Conservation (phyloP, 2,888 invertebrate genomes). For the Melikaiella ostensackeni region DNA sequence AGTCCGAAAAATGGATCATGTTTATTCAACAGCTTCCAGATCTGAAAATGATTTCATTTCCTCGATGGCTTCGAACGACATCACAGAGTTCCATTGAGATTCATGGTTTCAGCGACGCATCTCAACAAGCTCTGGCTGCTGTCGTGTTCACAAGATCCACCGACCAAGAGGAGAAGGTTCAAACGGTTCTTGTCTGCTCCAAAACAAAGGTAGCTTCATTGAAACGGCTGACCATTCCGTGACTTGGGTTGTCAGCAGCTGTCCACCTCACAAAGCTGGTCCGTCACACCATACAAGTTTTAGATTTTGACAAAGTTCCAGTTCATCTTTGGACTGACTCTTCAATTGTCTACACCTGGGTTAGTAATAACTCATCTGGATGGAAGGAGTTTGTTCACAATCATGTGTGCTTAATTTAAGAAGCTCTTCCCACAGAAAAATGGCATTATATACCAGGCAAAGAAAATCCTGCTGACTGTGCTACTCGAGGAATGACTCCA, state of each 20-base stretch:
- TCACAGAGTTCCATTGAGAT: too few species aligned
- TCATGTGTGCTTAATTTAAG: conserved; percentile 19
- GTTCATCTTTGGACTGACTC: conserved; percentile 42
- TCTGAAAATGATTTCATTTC: background rate
- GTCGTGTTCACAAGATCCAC: too few species aligned
- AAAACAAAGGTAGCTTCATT: conserved; percentile 19
- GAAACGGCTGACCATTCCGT: background rate
- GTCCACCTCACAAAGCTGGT: conserved; percentile 36
- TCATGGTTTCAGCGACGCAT: conserved; percentile 44
- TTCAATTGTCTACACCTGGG: conserved; percentile 32
- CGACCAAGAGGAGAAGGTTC: too few species aligned
- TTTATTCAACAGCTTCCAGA: too few species aligned
- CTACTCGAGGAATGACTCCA: background rate
- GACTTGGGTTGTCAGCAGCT: conserved; percentile 15
- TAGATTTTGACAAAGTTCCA: background rate
- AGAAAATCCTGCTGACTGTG: too few species aligned
- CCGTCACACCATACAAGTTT: background rate
- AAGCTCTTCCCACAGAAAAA: too few species aligned
- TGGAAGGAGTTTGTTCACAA: conserved; percentile 45
- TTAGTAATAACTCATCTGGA: conserved; percentile 39
- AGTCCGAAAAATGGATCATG: too few species aligned
- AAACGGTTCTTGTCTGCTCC: too few species aligned
- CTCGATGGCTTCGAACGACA: too few species aligned
- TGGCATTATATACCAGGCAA: too few species aligned
- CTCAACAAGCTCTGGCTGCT: conserved; percentile 33